Evolutionary conservation across 1,140 invertebrate species (phyloP).

Genomic region (silkworm (Bombyx mori)): DNA sequence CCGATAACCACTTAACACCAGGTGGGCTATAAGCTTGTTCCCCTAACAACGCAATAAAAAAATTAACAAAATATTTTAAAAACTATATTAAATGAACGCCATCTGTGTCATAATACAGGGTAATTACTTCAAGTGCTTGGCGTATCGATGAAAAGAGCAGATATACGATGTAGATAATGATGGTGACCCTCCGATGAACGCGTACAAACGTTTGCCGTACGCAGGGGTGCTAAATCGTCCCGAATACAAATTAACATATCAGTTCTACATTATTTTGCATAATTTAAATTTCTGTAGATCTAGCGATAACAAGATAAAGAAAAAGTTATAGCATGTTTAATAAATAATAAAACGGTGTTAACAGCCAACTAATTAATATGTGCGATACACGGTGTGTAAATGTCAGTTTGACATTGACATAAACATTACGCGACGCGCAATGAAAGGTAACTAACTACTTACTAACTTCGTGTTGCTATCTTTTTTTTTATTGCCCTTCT

Average conservation of each 20-base stretch:
- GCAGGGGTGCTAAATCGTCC: slow-evolving; percentile 62
- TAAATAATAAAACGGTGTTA: not conserved
- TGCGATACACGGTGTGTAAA: no score
- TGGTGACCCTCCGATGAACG: slow-evolving; percentile 31
- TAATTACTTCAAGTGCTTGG: slow-evolving; percentile 2
- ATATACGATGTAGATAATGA: slow-evolving; percentile 48
- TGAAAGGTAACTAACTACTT: no score
- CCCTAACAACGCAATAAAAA: no score
- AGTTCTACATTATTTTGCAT: slow-evolving; percentile 52
- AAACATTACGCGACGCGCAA: no score
- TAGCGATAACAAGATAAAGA: not conserved
- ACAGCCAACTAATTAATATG: no score
- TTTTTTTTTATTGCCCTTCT: no score
- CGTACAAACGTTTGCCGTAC: slow-evolving; percentile 40
- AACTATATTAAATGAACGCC: not conserved
- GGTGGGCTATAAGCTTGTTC: no score
- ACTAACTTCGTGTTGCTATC: no score
- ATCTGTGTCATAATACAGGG: slow-evolving; percentile 1
- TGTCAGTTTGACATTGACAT: no score
- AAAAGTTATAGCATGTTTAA: slow-evolving; percentile 4
- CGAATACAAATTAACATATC: slow-evolving; percentile 55
- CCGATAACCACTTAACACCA: no score
- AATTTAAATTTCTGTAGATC: slow-evolving; percentile 28
- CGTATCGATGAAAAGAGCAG: slow-evolving; percentile 41
- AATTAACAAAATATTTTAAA: no score